Conservation (phyloP, 37 sponge, comb jelly and placozoan species). For the Agelas oroides region DNA sequence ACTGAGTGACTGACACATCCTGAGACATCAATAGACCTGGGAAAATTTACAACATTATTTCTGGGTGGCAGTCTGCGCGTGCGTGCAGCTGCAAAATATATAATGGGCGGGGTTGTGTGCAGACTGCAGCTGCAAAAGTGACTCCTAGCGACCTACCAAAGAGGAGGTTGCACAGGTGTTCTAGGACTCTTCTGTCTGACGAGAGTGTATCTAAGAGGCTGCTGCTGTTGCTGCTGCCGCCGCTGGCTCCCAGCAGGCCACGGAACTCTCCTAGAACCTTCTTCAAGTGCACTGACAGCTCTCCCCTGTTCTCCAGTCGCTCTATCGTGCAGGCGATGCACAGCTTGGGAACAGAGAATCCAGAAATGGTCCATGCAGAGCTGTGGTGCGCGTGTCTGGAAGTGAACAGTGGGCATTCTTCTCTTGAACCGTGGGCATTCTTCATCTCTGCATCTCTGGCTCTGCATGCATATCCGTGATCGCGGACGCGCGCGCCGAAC, state of each 20-base stretch:
- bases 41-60: not conserved
- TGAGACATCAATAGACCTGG: conserved; percentile 8
- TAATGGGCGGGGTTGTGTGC: too few species aligned
- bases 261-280: conserved; percentile 60
- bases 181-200: conserved; percentile 46
- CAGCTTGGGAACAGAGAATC: conserved; percentile 59
- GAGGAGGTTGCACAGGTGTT: conserved; percentile 38
- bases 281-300: conserved; percentile 25
- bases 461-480: too few species aligned
- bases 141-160: conserved; percentile 53
- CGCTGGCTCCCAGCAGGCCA: conserved; percentile 32
- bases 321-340: conserved; percentile 72
- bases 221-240: not conserved
- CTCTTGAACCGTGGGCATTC: not conserved
- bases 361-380: conserved; percentile 59
- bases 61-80: too few species aligned
- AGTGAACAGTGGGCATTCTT: conserved; percentile 40
- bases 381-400: conserved; percentile 69
- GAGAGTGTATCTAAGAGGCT: conserved; percentile 7
- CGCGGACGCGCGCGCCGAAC: too few species aligned
- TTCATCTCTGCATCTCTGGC: not conserved
- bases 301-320: conserved; percentile 40
- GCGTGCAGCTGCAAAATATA: too few species aligned
- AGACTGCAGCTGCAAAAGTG: too few species aligned
- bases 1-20: conserved; percentile 19